These are phyloP conservation scores for Cryptoblepharus egeriae DNA, from an alignment of 2,797 vertebrate species.

Conservation along the genomic window DNA sequence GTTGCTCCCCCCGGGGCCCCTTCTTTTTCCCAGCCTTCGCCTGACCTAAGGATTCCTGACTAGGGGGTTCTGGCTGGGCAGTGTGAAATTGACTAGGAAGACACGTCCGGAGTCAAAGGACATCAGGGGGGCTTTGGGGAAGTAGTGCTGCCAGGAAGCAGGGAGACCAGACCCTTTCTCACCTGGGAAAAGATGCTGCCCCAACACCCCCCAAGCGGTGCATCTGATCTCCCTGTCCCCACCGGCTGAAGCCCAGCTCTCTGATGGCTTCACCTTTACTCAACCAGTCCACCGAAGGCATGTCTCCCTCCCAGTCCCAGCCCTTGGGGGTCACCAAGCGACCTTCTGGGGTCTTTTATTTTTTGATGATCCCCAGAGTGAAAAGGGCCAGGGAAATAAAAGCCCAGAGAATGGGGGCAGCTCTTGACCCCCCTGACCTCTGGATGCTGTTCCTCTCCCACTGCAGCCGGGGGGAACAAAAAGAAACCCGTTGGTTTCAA, in stretches of 20 bases:
- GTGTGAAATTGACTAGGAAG: neutral
- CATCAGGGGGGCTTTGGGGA: neutral
- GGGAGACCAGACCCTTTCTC: neutral
- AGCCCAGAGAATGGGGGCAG: slow-evolving; percentile 24
- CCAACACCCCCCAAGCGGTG: neutral
- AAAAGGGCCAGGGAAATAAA: slow-evolving; percentile 42
- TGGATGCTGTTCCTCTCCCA: slow-evolving; percentile 34
- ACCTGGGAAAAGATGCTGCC: neutral
- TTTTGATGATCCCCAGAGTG: slow-evolving; percentile 43
- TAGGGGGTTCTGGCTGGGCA: neutral
- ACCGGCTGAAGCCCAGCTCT: neutral
- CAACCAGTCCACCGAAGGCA: slow-evolving; percentile 33
- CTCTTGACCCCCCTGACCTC: slow-evolving; percentile 46
- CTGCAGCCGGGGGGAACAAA: slow-evolving; percentile 44
- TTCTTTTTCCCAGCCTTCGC: neutral
- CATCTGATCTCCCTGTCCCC: neutral
- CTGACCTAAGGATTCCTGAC: too few relatives aligned
- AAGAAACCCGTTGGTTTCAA: slow-evolving; percentile 36
- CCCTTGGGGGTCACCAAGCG: slow-evolving; percentile 20
- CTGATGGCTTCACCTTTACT: neutral
- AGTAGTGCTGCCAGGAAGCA: neutral
- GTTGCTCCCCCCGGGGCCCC: neutral
- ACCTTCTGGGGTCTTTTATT: neutral
- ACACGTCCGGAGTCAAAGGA: neutral
- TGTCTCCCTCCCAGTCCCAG: slow-evolving; percentile 20